Percentiles rank a stretch among this genome's conserved stretches.
Conservation (phyloP, 1,140 invertebrate genomes). For the Drosophila seguyi region DNA sequence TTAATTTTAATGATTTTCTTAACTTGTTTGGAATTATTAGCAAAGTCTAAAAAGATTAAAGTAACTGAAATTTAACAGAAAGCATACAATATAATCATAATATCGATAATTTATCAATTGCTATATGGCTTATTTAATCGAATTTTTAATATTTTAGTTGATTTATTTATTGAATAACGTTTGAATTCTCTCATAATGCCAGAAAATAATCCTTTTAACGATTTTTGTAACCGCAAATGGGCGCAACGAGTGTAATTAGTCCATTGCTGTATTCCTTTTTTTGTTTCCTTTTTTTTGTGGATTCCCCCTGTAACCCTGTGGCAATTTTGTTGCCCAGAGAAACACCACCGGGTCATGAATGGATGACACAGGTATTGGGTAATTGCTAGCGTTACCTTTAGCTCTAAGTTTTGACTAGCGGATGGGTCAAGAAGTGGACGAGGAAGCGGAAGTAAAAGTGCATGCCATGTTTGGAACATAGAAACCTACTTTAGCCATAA, state of each 20-base stretch:
- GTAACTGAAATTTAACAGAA: neutral
- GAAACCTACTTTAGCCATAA: slow-evolving; percentile 70
- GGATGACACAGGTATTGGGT: slow-evolving; percentile 19
- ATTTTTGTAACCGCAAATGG: neutral
- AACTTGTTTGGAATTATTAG: neutral
- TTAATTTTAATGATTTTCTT: neutral
- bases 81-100: too few species aligned
- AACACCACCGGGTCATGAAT: neutral
- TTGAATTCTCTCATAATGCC: neutral
- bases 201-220: neutral
- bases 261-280: neutral
- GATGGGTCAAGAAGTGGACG: slow-evolving; percentile 15
- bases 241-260: neutral
- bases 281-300: neutral
- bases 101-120: too few species aligned
- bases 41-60: neutral
- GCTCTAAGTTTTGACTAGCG: slow-evolving; percentile 16
- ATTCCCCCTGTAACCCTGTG: neutral
- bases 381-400: slow-evolving; percentile 24
- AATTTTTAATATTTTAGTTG: neutral
- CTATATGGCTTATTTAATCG: neutral
- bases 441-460: slow-evolving; percentile 51
- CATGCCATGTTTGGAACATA: slow-evolving; percentile 72
- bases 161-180: neutral
- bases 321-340: slow-evolving; percentile 17